phyloP scores from a whole-genome alignment of 2,113 vertebrate species.

The Myodes glareolus region DNA sequence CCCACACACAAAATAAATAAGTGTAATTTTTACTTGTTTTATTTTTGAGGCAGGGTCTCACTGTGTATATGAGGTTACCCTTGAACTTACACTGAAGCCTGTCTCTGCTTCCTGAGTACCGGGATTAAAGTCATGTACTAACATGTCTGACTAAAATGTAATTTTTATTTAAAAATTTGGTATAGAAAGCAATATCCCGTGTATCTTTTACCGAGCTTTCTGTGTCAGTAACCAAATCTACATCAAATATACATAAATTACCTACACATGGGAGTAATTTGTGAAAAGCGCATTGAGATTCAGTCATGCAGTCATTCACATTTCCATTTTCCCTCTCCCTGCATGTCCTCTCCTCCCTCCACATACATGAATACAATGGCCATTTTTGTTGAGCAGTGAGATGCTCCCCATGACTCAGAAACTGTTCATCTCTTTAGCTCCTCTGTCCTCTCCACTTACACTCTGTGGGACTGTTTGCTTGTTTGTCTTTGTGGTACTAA shows the following conservation, averaged over 20 bases:
- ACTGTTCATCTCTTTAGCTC: background rate
- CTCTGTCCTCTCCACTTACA: background rate
- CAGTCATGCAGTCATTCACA: background rate
- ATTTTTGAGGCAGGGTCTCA: background rate
- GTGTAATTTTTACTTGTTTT: background rate
- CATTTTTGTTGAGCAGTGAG: background rate
- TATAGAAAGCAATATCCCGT: conserved; percentile 1
- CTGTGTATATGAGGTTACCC: background rate
- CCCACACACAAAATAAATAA: background rate
- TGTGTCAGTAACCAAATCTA: background rate
- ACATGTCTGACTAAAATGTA: background rate
- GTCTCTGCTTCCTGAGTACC: background rate
- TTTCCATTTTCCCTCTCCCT: background rate
- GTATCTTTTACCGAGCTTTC: background rate
- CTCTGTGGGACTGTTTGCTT: background rate
- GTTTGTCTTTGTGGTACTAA: background rate
- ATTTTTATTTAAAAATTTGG: background rate
- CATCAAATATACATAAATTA: background rate
- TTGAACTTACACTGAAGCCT: background rate
- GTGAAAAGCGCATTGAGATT: background rate
- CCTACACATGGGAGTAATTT: background rate
- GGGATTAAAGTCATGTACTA: background rate
- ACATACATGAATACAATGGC: background rate
- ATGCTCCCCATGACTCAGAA: background rate
- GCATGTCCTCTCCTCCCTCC: background rate